Conservation (phyloP, 2,113 vertebrate genomes). For the Platichthys flesus region DNA sequence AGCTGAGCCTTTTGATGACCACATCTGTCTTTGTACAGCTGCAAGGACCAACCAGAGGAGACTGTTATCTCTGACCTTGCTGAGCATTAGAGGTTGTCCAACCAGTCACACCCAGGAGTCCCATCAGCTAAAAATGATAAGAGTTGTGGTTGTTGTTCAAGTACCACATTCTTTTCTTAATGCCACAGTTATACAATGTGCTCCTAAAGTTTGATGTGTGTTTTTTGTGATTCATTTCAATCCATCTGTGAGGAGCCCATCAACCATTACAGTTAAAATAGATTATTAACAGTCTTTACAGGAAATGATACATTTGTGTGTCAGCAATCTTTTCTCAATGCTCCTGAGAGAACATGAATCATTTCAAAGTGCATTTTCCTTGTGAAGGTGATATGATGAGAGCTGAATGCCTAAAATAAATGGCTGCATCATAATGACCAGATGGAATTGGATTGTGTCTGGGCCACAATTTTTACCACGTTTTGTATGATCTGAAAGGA, state of each 20-base stretch:
- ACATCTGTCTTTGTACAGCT: slow-evolving; percentile 1
- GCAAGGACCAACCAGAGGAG: background rate
- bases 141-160: background rate
- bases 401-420: slow-evolving; percentile 28
- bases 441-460: slow-evolving; percentile 5
- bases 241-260: background rate
- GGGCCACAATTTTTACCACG: background rate
- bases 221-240: background rate
- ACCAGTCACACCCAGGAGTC: background rate
- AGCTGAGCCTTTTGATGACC: background rate
- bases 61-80: slow-evolving; percentile 19
- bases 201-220: background rate
- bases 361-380: slow-evolving; percentile 28
- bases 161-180: background rate
- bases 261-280: background rate
- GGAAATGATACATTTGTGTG: slow-evolving; percentile 14
- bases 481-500: slow-evolving; percentile 1
- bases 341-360: slow-evolving; percentile 25
- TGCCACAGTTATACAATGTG: background rate
- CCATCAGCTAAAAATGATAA: background rate
- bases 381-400: slow-evolving; percentile 13
- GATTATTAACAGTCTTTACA: slow-evolving; percentile 17
- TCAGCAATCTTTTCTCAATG: background rate
- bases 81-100: slow-evolving; percentile 5
- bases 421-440: slow-evolving; percentile 7